Evolutionary conservation across 2,113 vertebrate species (phyloP).

Genomic region (Gadus chalcogrammus): DNA sequence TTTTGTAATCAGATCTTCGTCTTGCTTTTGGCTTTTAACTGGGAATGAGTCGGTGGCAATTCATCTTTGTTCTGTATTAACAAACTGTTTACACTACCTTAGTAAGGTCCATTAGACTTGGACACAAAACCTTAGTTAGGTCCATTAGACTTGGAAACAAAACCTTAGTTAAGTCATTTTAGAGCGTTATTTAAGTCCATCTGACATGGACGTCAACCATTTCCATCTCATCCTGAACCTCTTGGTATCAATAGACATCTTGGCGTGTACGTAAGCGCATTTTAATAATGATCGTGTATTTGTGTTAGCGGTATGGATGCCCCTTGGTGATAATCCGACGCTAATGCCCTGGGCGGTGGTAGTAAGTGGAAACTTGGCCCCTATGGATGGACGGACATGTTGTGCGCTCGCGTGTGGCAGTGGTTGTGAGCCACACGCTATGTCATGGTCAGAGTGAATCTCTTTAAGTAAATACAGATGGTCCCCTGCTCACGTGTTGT

Average conservation of each 20-base stretch:
- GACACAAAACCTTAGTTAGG: not conserved
- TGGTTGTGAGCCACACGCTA: not conserved
- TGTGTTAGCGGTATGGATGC: not conserved
- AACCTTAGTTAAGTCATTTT: not conserved
- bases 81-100: no score
- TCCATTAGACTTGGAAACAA: not conserved
- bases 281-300: not conserved
- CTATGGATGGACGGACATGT: not conserved
- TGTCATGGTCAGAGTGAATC: not conserved
- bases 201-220: not conserved
- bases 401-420: not conserved
- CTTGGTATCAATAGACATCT: no score
- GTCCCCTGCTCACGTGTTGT: conserved; percentile 30
- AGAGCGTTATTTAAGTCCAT: not conserved
- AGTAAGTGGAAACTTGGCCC: not conserved
- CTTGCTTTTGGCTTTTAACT: not conserved
- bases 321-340: not conserved
- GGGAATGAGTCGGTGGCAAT: not conserved
- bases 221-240: not conserved
- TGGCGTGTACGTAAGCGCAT: not conserved
- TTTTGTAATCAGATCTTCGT: not conserved
- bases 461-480: conserved; percentile 54
- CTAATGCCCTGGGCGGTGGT: no score
- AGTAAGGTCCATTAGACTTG: not conserved
- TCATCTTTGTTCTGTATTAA: not conserved